phyloP scores from a whole-genome alignment of 1,140 invertebrate species.

The Meteorus sp. region DNA sequence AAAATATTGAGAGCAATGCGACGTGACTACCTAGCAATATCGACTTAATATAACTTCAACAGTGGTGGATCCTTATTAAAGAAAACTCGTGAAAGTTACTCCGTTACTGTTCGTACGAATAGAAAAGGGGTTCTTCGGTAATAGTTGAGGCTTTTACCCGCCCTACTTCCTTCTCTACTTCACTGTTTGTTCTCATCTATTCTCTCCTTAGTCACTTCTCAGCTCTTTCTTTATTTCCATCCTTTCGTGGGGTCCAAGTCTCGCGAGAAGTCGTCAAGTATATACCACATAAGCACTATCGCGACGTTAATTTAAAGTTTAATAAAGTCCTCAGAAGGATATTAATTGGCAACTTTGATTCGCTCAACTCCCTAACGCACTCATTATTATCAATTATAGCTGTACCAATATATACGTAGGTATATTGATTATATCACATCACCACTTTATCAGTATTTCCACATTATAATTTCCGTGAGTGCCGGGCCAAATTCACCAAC shows the following conservation, averaged over 20 bases:
- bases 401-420: background rate
- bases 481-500: too few species aligned
- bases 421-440: background rate
- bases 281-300: background rate
- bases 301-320: constrained; percentile 5
- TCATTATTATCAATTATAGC: too few species aligned
- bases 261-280: background rate
- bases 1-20: too few species aligned
- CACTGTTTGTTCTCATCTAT: background rate
- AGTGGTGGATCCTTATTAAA: background rate
- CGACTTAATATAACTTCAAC: too few species aligned
- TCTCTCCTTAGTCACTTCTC: background rate
- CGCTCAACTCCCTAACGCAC: too few species aligned
- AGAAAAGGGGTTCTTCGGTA: background rate
- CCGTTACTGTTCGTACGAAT: background rate
- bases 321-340: background rate
- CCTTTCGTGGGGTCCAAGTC: background rate
- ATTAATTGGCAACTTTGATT: background rate
- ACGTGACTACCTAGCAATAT: too few species aligned
- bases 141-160: background rate
- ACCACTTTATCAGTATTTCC: too few species aligned
- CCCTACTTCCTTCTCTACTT: background rate
- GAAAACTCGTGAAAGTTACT: too few species aligned
- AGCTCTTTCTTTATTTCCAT: background rate
- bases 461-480: too few species aligned